Evolutionary conservation across 2,797 vertebrate species (phyloP).

Genomic region (Caiman crocodilus): DNA sequence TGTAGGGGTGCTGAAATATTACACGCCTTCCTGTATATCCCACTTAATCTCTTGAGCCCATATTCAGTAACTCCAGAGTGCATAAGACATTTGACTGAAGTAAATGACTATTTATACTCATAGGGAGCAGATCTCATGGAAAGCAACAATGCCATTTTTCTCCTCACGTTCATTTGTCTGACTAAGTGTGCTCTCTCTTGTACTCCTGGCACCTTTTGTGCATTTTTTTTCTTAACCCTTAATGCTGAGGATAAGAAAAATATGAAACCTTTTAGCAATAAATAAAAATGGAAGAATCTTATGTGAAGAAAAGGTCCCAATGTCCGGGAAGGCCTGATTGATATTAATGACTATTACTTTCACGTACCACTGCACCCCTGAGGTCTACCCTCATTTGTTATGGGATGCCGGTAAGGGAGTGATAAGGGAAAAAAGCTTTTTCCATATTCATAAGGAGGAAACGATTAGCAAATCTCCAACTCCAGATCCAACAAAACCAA

Average conservation of each 20-base stretch:
- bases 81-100: fast-evolving
- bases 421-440: conserved; percentile 20
- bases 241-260: background rate
- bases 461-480: background rate
- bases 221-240: background rate
- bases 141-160: background rate
- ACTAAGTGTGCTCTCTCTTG: background rate
- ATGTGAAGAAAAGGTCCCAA: background rate
- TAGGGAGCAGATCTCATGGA: background rate
- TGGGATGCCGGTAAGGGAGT: background rate
- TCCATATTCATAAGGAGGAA: conserved; percentile 8
- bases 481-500: background rate
- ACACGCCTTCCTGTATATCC: background rate
- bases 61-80: background rate
- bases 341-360: background rate
- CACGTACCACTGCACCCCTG: background rate
- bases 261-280: background rate
- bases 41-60: background rate
- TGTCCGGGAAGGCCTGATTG: background rate
- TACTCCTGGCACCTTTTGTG: background rate
- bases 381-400: background rate
- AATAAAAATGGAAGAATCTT: background rate
- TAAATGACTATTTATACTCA: background rate
- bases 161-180: background rate
- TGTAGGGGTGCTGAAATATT: too few species aligned